Base-by-base conservation (phyloP, 2,113 vertebrate genomes). In the Alosa alosa region DNA sequence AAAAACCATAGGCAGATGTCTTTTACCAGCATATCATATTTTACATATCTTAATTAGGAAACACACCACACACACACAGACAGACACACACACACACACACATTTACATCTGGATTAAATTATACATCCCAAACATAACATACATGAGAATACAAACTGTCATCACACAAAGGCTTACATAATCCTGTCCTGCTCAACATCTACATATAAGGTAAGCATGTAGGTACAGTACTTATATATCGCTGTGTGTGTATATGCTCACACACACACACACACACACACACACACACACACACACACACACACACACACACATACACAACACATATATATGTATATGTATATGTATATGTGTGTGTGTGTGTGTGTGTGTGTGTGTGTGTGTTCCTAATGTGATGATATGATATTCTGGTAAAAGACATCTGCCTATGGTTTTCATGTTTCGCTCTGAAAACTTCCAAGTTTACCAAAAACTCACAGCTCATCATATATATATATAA, bases 31-130 rank as follows among this genome's bases (percentile, higher is more conserved):
- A 36, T 72, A 72, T 72, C 60, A 72, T 72, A 36, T 72, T 72
- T 72, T 72, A 72, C n/a, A 72, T 72, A 25, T 72, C 64, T 72
- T 72, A 72, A 72, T 72, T 25, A 72, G 10, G 64, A 31, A 36
- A 85, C 75, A 84, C 49, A 87, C n/a, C 46, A 55, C 31, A 81
- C 81, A 83, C 83, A 88, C 75, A 85, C 57, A 52, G 64, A 81
- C 64, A 82, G 50, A 82, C 86, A 86, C 55, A 85, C 85, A 36
- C 57, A 81, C 55, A 46, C 20, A 87, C 57, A 82, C 39, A 25
- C 68, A 4, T 64, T 72, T 72, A 36, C 64, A 10, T 31, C 64
- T 72, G 64, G 64, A 72, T 72, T 72, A 72, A 72, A 72, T 72
- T 72, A 11, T 36, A 72, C 64, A 72, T 13, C 64, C n/a, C n/a